A percentile compares a stretch with the other conserved stretches of the same genome.
phyloP scores from a whole-genome alignment of 2,113 vertebrate species.

The Vulpes lagopus region DNA sequence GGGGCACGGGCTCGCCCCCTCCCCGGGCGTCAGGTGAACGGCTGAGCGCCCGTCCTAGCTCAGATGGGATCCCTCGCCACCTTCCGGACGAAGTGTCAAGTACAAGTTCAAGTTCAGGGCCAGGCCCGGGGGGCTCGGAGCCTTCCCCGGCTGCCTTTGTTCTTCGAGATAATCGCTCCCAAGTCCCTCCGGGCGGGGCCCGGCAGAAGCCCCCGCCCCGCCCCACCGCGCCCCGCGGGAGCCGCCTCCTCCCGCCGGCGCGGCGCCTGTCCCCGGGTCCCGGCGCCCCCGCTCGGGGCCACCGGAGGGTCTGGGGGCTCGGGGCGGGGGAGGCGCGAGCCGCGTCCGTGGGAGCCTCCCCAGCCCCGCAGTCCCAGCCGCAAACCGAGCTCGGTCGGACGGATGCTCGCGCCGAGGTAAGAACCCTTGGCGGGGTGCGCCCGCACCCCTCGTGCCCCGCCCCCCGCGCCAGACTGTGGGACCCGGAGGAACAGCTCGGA shows the following conservation, averaged over 20 bases:
- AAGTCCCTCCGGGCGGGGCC: slow-evolving; percentile 78
- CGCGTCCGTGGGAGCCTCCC: slow-evolving; percentile 83
- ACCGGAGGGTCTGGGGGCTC: slow-evolving; percentile 52
- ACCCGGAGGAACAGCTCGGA: background rate
- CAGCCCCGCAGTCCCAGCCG: slow-evolving; percentile 70
- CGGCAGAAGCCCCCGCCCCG: slow-evolving; percentile 81
- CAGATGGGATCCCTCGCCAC: slow-evolving; percentile 73
- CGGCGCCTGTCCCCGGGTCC: slow-evolving; percentile 65
- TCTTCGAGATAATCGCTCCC: slow-evolving; percentile 88
- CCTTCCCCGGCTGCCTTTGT: slow-evolving; percentile 88
- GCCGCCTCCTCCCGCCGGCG: slow-evolving; percentile 58
- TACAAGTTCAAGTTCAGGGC: slow-evolving; percentile 90
- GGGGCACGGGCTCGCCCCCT: background rate
- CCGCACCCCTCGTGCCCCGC: background rate
- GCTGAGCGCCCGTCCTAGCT: background rate
- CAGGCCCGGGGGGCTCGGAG: slow-evolving; percentile 83
- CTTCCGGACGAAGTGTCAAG: slow-evolving; percentile 87
- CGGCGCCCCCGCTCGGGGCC: slow-evolving; percentile 57
- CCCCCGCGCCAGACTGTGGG: background rate
- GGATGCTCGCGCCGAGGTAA: slow-evolving; percentile 62
- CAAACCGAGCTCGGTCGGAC: slow-evolving; percentile 57
- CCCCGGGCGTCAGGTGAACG: background rate
- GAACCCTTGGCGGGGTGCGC: slow-evolving; percentile 42
- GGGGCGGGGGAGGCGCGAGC: slow-evolving; percentile 24
- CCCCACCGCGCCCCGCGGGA: slow-evolving; percentile 59